phyloP scores from a whole-genome alignment of 2,888 invertebrate genomes.

The Pilophorus perplexus region DNA sequence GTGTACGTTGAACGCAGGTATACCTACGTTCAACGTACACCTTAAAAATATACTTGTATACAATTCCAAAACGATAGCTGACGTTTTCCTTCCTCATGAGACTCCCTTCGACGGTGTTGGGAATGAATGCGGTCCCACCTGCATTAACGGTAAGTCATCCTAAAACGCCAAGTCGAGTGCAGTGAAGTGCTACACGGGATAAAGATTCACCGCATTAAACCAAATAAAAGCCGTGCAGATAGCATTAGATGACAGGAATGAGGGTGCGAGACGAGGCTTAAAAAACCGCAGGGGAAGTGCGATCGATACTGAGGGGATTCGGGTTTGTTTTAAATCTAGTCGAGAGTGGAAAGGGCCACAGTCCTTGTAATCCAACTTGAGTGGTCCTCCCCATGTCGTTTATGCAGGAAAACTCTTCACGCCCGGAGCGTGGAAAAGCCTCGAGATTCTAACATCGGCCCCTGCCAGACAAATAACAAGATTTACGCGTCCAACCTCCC shows the following conservation, averaged over 20 bases:
- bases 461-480: constrained; percentile 31
- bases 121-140: too few species aligned
- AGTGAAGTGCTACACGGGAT: too few species aligned
- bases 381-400: constrained; percentile 25
- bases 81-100: too few species aligned
- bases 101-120: too few species aligned
- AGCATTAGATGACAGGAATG: background rate
- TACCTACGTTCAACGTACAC: too few species aligned
- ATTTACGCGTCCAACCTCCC: constrained; percentile 17
- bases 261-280: background rate
- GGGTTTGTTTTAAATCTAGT: constrained; percentile 20
- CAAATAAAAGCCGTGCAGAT: constrained; percentile 8
- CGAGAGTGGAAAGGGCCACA: too few species aligned
- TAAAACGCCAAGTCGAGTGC: too few species aligned
- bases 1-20: too few species aligned
- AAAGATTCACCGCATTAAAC: background rate
- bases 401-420: constrained; percentile 25
- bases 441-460: background rate
- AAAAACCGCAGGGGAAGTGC: constrained; percentile 11
- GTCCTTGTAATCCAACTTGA: constrained; percentile 28
- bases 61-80: too few species aligned
- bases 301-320: constrained; percentile 12
- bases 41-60: too few species aligned
- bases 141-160: too few species aligned
- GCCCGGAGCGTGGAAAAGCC: too few species aligned